These are phyloP conservation scores for Trematocara nigrifrons DNA, from an alignment of 2,113 vertebrate species.

Conservation along the genomic window DNA sequence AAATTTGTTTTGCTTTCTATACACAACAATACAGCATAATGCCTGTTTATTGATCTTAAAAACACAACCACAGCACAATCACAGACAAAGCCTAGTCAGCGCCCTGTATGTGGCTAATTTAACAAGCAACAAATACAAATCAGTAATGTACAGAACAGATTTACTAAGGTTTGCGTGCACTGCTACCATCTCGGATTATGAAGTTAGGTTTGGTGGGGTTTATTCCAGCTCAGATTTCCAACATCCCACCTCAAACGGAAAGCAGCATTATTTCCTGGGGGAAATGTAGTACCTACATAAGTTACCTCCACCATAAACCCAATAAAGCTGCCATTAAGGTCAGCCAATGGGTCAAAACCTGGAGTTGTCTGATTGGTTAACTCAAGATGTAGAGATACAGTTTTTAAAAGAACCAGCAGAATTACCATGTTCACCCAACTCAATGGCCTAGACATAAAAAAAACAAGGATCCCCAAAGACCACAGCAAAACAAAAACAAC, in stretches of 20 bases:
- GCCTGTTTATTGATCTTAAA: neutral
- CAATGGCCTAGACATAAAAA: neutral
- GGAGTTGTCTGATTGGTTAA: neutral
- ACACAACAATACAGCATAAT: neutral
- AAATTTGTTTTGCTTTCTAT: neutral
- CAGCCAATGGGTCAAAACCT: neutral
- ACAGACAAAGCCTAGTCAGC: neutral
- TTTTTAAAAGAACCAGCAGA: neutral
- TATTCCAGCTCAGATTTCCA: neutral
- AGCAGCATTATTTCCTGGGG: neutral
- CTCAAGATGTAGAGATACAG: neutral
- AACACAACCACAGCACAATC: neutral
- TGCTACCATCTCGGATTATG: neutral
- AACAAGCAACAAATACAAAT: neutral
- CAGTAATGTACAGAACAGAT: neutral
- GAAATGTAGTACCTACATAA: neutral
- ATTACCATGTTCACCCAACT: neutral
- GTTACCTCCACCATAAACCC: neutral
- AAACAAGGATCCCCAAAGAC: neutral
- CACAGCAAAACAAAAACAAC: neutral
- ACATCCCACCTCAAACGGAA: fast-evolving
- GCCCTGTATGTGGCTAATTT: neutral
- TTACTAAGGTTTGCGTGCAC: neutral
- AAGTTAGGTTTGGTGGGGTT: neutral
- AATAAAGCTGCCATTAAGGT: neutral